These are phyloP conservation scores for Minunthozetes semirufus DNA, from an alignment of 2,888 invertebrate genomes.

Conservation along the genomic window DNA sequence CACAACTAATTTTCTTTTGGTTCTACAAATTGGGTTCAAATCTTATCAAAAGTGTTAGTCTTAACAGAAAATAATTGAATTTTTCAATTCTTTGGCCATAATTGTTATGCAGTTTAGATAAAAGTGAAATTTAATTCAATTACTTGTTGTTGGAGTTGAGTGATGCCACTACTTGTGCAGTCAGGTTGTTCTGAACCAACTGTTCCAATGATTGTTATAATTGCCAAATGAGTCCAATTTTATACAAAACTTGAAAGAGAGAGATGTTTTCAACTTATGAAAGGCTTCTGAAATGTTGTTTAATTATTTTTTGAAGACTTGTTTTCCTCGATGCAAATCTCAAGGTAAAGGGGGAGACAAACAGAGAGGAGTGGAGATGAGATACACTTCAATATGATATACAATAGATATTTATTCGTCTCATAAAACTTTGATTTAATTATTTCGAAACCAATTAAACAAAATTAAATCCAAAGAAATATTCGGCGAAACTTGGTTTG, in stretches of 20 bases:
- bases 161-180: not conserved
- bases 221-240: conserved; percentile 9
- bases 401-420: not conserved
- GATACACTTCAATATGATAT: not conserved
- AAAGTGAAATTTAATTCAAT: not conserved
- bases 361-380: too few relatives aligned
- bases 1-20: too few relatives aligned
- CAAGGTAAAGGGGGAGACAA: not conserved
- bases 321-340: conserved; percentile 8
- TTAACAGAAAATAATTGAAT: too few relatives aligned
- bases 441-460: too few relatives aligned
- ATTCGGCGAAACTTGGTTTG: too few relatives aligned
- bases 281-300: not conserved
- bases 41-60: too few relatives aligned
- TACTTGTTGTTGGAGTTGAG: not conserved
- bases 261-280: not conserved
- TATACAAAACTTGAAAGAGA: not conserved
- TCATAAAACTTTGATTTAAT: not conserved
- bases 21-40: too few relatives aligned
- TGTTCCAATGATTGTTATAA: not conserved
- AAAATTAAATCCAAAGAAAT: too few relatives aligned
- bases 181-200: not conserved
- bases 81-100: not conserved
- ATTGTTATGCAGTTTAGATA: not conserved
- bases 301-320: not conserved